Conservation (phyloP, 2,888 invertebrate species). For the Coenonympha arcania region DNA sequence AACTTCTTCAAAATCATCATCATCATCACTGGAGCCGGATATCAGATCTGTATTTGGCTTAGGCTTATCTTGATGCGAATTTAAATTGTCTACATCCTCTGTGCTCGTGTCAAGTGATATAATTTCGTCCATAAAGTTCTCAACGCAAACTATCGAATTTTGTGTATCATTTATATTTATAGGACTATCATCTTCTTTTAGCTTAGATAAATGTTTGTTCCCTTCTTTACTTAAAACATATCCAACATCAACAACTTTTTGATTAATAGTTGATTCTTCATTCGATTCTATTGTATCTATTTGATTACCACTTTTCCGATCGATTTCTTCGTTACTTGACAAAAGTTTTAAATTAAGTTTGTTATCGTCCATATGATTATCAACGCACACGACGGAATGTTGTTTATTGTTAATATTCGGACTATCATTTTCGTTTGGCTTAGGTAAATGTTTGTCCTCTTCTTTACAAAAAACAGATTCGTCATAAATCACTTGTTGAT, state of each 20-base stretch:
- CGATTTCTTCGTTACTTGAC: slow-evolving; percentile 40
- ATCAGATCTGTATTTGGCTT: slow-evolving; percentile 21
- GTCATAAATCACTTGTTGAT: slow-evolving; percentile 7
- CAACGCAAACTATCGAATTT: slow-evolving; percentile 46
- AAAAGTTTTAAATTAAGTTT: slow-evolving; percentile 48
- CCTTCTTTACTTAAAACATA: slow-evolving; percentile 10
- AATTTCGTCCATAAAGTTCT: slow-evolving; percentile 40
- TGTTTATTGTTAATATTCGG: slow-evolving; percentile 36
- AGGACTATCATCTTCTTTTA: background rate
- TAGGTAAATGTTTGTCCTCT: no score
- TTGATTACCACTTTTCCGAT: slow-evolving; percentile 34
- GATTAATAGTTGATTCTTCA: no score
- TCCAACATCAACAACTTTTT: slow-evolving; percentile 25
- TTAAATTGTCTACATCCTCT: slow-evolving; percentile 34
- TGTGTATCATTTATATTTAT: slow-evolving; percentile 33
- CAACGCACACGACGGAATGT: no score
- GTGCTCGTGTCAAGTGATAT: slow-evolving; percentile 46
- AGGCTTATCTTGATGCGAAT: slow-evolving; percentile 4
- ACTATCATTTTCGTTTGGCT: slow-evolving; percentile 2
- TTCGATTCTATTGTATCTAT: background rate
- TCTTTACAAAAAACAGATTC: slow-evolving; percentile 23
- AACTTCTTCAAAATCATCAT: slow-evolving; percentile 72
- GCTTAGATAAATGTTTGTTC: background rate
- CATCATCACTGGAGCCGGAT: slow-evolving; percentile 57
- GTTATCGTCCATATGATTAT: slow-evolving; percentile 54